Evolutionary conservation across 2,888 invertebrate genomes (phyloP).

Genomic region (Heteromurus nitidus): DNA sequence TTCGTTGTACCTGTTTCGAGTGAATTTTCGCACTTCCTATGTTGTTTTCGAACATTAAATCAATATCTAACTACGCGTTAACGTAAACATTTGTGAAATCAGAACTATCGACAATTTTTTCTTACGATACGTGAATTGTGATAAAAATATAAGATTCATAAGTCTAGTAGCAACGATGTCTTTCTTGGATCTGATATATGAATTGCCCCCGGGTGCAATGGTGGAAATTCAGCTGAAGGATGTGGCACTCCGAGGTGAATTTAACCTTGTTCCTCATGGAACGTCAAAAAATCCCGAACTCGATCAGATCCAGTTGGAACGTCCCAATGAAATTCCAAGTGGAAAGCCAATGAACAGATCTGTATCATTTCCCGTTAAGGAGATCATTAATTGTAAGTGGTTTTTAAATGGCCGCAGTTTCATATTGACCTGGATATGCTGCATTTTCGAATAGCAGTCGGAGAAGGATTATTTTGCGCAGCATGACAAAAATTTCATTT

Average conservation of each 20-base stretch:
- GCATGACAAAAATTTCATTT: neutral
- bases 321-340: constrained; percentile 58
- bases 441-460: neutral
- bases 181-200: constrained; percentile 57
- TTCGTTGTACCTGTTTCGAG: too few species aligned
- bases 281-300: constrained; percentile 37
- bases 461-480: neutral
- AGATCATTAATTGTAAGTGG: constrained; percentile 62
- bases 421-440: neutral
- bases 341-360: constrained; percentile 52
- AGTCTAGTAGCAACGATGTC: constrained; percentile 42
- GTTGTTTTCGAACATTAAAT: too few species aligned
- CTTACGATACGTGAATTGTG: constrained; percentile 13
- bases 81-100: too few species aligned
- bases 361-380: constrained; percentile 42
- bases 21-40: too few species aligned
- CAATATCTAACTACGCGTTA: too few species aligned
- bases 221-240: constrained; percentile 60
- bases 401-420: neutral
- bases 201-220: constrained; percentile 55
- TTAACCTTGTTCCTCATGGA: constrained; percentile 39
- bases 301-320: constrained; percentile 53
- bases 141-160: constrained; percentile 7
- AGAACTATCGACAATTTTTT: too few species aligned
- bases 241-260: constrained; percentile 52